phyloP scores from a whole-genome alignment of 2,888 invertebrate genomes.

The Eurois occulta region DNA sequence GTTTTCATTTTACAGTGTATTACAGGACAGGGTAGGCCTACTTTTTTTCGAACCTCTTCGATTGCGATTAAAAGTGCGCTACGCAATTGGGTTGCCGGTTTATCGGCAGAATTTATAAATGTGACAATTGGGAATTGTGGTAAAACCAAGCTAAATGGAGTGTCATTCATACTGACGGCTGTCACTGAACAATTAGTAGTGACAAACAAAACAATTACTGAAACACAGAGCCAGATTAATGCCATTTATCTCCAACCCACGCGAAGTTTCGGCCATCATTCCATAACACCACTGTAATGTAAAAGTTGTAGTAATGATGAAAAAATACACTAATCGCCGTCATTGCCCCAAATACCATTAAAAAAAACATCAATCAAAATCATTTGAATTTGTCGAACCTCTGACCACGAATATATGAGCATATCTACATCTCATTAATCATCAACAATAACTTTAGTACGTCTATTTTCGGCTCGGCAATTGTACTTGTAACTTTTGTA shows the following conservation, averaged over 20 bases:
- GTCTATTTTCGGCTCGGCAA: neutral
- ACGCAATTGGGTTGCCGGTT: neutral
- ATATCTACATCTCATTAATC: neutral
- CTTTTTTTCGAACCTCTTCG: neutral
- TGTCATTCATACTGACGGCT: constrained; percentile 14
- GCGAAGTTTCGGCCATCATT: neutral
- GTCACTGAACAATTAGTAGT: constrained; percentile 19
- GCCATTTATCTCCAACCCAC: constrained; percentile 31
- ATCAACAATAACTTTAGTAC: neutral
- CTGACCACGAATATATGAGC: neutral
- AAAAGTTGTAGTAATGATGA: neutral
- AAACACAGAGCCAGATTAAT: constrained; percentile 16
- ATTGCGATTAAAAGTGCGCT: neutral
- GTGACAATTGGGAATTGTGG: neutral
- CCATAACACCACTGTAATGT: neutral
- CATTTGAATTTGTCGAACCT: neutral
- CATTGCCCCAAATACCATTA: neutral
- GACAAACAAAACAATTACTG: constrained; percentile 44
- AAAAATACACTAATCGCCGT: no score
- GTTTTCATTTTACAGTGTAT: neutral
- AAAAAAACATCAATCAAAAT: neutral
- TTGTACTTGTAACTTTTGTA: neutral
- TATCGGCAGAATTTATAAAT: constrained; percentile 7
- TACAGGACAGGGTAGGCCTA: no score
- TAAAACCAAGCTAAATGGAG: constrained; percentile 22